A percentile compares a stretch with the other conserved stretches of the same genome.
phyloP scores from a whole-genome alignment of 2,888 invertebrate genomes.

The Meloe dianella region DNA sequence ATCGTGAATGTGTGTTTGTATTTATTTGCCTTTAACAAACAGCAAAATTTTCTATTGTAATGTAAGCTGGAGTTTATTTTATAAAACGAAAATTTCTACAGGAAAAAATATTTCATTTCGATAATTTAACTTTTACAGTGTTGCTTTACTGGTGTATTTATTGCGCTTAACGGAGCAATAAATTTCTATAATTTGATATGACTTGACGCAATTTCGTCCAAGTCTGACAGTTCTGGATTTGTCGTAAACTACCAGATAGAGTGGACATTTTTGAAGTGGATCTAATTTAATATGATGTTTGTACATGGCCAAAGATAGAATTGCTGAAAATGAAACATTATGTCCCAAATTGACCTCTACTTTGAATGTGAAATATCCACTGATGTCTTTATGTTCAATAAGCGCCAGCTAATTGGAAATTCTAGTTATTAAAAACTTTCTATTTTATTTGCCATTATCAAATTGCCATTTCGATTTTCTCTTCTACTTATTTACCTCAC shows the following conservation, averaged over 20 bases:
- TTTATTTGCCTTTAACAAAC: slow-evolving; percentile 2
- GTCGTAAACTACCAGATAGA: slow-evolving; percentile 1
- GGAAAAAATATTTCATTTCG: slow-evolving; percentile 4
- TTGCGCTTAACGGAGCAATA: neutral
- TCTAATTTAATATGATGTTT: neutral
- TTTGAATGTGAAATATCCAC: neutral
- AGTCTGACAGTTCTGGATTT: neutral
- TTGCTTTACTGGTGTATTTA: neutral
- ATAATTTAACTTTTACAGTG: neutral
- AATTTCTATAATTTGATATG: slow-evolving; percentile 9
- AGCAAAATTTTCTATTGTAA: neutral
- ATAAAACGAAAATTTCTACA: neutral
- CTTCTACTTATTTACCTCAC: slow-evolving; percentile 25
- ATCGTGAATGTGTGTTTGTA: neutral
- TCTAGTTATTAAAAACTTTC: neutral
- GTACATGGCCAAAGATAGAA: neutral
- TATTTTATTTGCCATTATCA: neutral
- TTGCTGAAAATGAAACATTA: neutral
- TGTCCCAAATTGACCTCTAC: neutral
- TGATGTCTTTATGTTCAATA: neutral
- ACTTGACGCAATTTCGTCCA: neutral
- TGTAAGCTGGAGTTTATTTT: neutral
- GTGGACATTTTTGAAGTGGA: neutral
- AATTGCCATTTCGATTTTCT: neutral
- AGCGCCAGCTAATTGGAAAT: neutral